Evolutionary conservation across 1,140 invertebrate species (phyloP), one percentile per base, ranked within the genome.

Genomic region (Diploscapter pachys): DNA sequence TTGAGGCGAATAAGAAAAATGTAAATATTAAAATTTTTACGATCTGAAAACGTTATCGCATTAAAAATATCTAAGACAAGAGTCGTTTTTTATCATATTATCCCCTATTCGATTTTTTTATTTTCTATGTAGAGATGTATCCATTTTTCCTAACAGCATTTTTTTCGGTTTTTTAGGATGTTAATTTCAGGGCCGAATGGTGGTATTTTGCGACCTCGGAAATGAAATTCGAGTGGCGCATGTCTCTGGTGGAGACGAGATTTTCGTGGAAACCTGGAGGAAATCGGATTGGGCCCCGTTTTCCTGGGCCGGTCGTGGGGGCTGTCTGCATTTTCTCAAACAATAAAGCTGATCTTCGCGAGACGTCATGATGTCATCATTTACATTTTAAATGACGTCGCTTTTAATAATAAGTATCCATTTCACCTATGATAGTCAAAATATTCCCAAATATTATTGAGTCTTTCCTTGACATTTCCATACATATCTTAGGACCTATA

Each of bases 281-380:
- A 76, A 76, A 56, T 63, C 57, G 11, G 75, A 76, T 13, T 76
- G 75, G 75, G 62, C 62, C 4, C 75, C 70, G 54, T 76, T 76
- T 57, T 64, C 57, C 13, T 76, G 75, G 75, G 75, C 75, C 9
- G 75, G 70, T 5, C 62, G 75, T n/a, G 75, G 75, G 6, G 31
- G 66, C 5, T 71, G 69, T 56, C 62, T 71, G 13, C 75, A 76
- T 62, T 76, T 76, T 62, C 53, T 76, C 48, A 76, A 76, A 49
- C 54, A 51, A 51, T 74, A 61, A 68, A 54, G 1, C 57, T 31
- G 9, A 11, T 59, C 31, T 59, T 31, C 57, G 57, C 9, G 9
- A 59, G 9, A 11, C 9, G 9, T 31, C 31, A 31, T 59, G 57
- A 59, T 59, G 57, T 31, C 9, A 11, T 59, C 9, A 31, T 59